Evolutionary conservation across 2,797 vertebrate genomes (phyloP), one percentile per base, ranked within the genome.

Genomic region (Periophthalmus magnuspinnatus): DNA sequence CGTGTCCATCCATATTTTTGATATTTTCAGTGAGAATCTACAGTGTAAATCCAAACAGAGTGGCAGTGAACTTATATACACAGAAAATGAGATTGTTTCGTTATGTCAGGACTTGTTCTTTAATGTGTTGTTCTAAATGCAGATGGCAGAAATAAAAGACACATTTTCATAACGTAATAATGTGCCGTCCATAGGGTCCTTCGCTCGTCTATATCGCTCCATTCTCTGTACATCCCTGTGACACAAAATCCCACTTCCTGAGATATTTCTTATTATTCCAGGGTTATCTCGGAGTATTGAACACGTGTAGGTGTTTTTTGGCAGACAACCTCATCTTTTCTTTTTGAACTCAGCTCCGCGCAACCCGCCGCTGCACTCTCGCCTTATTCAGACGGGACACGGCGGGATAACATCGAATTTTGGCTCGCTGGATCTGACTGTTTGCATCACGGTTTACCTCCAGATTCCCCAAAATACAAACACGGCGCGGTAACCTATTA

Each of bases 351-450:
- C 55, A 34, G 59, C 72, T 24, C 66, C 19, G 47, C 66, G 47
- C 65, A 28, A 69, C 60, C 67, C 61, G 60, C 59, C 69, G 69
- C 64, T 71, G 36, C 41, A 24, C 65, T 21, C 5, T 56, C 32
- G 19, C 69, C 69, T 68, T 66, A 59, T 72, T 45, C 33, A 70
- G 69, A 67, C 48, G 67, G 33, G 69, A 66, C 62, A 63, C 60
- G 63, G 69, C 67, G 59, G 63, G 45, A 22, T 32, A 72, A 47
- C 45, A 32, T 65, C 72, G 56, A 65, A 65, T 71, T 78, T 63
- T 68, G 28, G 60, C 81, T 80, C 66, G 77, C 65, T 70, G 19
- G 57, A 82, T 81, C 66, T 70, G 74, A 71, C 73, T 69, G n/a
- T 28, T 74, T 76, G 74, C 76, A 64, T 82, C 76, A 77, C 68